Conservation (phyloP, 2,113 vertebrate genomes). For the Ia io region DNA sequence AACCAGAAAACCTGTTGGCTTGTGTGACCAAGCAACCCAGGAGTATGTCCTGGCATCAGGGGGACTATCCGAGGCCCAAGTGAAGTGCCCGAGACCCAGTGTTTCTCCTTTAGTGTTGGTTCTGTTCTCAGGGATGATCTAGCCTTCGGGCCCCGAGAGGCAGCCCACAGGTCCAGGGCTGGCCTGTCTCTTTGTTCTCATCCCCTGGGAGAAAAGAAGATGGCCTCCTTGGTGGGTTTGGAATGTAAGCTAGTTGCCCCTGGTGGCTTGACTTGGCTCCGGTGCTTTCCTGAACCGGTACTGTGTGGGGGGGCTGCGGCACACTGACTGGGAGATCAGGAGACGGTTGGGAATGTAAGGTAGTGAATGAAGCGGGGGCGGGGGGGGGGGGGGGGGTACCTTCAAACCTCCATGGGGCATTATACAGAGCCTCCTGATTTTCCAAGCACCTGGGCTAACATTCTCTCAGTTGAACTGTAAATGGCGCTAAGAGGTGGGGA, state of each 20-base stretch:
- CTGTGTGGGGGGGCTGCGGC: neutral
- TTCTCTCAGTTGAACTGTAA: neutral
- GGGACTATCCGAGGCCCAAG: neutral
- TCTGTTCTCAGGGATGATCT: neutral
- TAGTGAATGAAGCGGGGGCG: neutral
- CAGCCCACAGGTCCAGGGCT: neutral
- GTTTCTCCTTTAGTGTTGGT: neutral
- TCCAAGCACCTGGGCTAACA: neutral
- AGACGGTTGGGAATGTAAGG: neutral
- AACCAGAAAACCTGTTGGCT: neutral
- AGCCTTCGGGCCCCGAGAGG: neutral
- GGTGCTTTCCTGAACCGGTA: neutral
- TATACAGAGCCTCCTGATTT: neutral
- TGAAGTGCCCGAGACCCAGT: neutral
- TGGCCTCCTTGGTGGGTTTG: neutral
- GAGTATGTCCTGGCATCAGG: neutral
- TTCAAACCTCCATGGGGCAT: accelerated
- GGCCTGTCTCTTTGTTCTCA: neutral
- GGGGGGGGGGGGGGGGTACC: too few relatives aligned
- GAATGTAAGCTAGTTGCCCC: neutral
- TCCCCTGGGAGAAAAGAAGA: neutral
- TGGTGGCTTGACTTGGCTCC: neutral
- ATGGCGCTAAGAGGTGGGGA: neutral
- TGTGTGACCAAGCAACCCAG: neutral
- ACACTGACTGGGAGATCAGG: neutral